Base-by-base conservation (phyloP, 2,797 vertebrate genomes). In the Peromyscus attwateri region DNA sequence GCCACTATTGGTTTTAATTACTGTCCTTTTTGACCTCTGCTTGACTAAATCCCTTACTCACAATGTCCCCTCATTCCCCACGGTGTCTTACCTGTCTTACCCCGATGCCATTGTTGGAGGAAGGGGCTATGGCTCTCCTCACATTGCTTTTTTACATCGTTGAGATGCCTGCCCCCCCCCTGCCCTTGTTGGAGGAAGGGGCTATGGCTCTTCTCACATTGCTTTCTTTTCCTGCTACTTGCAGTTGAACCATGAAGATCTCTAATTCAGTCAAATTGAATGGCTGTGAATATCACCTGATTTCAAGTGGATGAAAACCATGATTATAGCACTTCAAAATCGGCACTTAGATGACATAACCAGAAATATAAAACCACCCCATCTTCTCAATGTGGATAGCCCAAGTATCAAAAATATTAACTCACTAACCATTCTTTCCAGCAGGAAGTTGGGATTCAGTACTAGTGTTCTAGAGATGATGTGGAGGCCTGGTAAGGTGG, bases 1-100 rank as follows among this genome's bases (percentile, higher is more conserved):
- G 7, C 49, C 77, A 70, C 76, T 68, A 75, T 75, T 92, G 55
- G 87, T 96, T 85, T 75, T 91, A 89, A 94, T 91, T 89, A 75
- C 49, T 97, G 62, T 70, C 87, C 89, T 80, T 92, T 83, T 73
- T 80, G n/a, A 75, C 87, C 40, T 66, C 27, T 79, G 57, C n/a
- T 89, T 79, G 73, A 71, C 62, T 79, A 75, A 97, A 75, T 87
- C 10, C 27, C 49, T 64, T 95, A 17, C 76, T 87, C 70, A 49
- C n/a, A 46, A 66, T 34, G 46, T 92, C 52, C 62, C 34, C 49
- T 14, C 43, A 5, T 91, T 83, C 88, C 43, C 60, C n/a, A 29
- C 25, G 6, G 52, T 77, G 29, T 55, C 52, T 55, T 55, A 6
- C 23, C 89, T 84, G 49, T 23, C 76, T 43, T 43, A 17, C 55